These are phyloP conservation scores for Ctenochaetus hawaiiensis DNA, from an alignment of 2,797 vertebrate genomes.

Conservation along the genomic window DNA sequence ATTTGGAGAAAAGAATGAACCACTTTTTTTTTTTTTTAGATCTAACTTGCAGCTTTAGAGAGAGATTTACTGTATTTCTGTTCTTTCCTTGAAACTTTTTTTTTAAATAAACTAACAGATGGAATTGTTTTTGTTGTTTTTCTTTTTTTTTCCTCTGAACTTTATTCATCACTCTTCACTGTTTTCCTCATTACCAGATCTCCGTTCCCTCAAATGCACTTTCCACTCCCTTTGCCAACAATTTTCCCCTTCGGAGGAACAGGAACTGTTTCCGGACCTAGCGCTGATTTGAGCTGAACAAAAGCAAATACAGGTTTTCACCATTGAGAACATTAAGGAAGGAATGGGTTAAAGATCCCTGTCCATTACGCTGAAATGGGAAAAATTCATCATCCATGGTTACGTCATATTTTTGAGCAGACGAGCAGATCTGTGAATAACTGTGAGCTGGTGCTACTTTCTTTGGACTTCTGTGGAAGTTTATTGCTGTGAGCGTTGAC, in stretches of 20 bases:
- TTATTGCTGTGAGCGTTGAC: slow-evolving; percentile 29
- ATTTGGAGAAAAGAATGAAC: background rate
- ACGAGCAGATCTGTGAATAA: slow-evolving; percentile 18
- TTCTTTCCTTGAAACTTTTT: slow-evolving; percentile 5
- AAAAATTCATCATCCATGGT: slow-evolving; percentile 21
- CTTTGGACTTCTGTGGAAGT: slow-evolving; percentile 22
- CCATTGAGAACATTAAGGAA: background rate
- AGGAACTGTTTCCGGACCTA: slow-evolving; percentile 14
- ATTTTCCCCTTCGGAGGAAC: slow-evolving; percentile 31
- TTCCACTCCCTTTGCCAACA: slow-evolving; percentile 56
- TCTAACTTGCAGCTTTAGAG: slow-evolving; percentile 7
- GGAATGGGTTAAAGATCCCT: slow-evolving; percentile 60
- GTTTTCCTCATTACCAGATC: slow-evolving; percentile 62
- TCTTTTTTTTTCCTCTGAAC: slow-evolving; percentile 11
- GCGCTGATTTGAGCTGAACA: background rate
- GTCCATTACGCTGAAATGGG: slow-evolving; percentile 22
- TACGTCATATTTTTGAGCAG: slow-evolving; percentile 33
- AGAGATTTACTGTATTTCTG: background rate
- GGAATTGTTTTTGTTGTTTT: background rate
- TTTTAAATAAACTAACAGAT: slow-evolving; percentile 8
- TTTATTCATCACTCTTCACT: slow-evolving; percentile 44
- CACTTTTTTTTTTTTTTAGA: background rate
- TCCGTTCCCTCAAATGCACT: slow-evolving; percentile 47
- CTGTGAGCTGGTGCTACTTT: background rate
- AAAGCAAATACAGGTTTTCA: background rate